Base-by-base conservation (phyloP, 1,140 invertebrate genomes). In the Solenopsis fugax region DNA sequence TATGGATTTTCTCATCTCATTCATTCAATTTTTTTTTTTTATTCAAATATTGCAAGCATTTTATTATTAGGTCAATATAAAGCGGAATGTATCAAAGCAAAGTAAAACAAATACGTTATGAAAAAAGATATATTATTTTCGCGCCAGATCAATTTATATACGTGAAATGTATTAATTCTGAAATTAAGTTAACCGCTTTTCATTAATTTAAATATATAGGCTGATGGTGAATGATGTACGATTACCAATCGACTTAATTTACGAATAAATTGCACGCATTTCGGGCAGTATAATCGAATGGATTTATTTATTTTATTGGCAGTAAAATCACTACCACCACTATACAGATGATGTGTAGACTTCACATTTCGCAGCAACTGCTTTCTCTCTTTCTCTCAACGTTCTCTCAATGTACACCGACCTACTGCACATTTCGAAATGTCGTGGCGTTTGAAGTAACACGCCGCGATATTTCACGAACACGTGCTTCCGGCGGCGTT, bases 401-500 rank as follows among this genome's bases (percentile, higher is more conserved):
- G 48, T 29, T 81, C 62, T 48, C 37, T 75, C 80, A 12, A 41
- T 80, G 58, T 88, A 29, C 29, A 29, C 29, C 89, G 60, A 54
- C 58, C 52, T 78, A 54, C 87, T 52, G 64, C 73, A 56, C 72
- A 56, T 76, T 81, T 84, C 69, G 82, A 80, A 91, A 87, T 86
- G 87, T 82, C 89, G 64, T 67, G 86, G 78, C 86, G 87, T 90
- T 89, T 87, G 88, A 90, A 90, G 88, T 89, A 90, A 90, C 89
- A 72, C 67, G 89, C 56, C 56, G 69, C 87, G 90, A 91, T 91
- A 91, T 91, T 90, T 91, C 90, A 91, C 87, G 87, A 88, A 91
- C 90, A 91, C 89, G 90, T 90, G 89, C 78, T 87, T 88, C 89
- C 87, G 87, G 41, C 58, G 60, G 67, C 89, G 62, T 58, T 84